phyloP scores from a whole-genome alignment of 2,797 vertebrate species.

The Protonibea diacanthus region DNA sequence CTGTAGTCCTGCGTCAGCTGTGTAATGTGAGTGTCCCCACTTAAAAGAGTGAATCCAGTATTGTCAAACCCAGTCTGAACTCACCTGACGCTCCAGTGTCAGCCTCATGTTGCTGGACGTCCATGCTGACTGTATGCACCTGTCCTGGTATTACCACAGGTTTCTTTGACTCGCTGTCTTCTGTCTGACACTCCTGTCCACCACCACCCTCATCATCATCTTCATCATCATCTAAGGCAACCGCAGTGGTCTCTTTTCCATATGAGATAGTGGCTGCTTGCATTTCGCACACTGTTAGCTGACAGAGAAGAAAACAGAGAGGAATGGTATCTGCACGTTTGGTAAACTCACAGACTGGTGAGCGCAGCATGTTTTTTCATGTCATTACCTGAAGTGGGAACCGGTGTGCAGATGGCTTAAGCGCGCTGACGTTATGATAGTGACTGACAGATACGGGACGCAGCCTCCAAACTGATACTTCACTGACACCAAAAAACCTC shows the following conservation, averaged over 20 bases:
- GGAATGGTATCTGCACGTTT: background rate
- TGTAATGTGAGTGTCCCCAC: too few species aligned
- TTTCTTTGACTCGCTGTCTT: slow-evolving; percentile 8
- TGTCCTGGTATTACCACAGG: slow-evolving; percentile 2
- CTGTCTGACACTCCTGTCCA: slow-evolving; percentile 10
- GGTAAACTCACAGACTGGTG: too few species aligned
- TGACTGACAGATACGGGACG: background rate
- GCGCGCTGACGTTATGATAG: background rate
- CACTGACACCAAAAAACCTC: background rate
- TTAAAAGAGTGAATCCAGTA: background rate
- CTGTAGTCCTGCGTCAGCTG: too few species aligned
- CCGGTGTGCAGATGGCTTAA: slow-evolving; percentile 15
- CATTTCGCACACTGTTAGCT: slow-evolving; percentile 43
- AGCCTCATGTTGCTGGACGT: slow-evolving; percentile 15
- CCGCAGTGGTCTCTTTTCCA: slow-evolving; percentile 25
- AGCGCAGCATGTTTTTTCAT: background rate
- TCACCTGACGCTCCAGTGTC: slow-evolving; percentile 47
- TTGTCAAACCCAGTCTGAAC: background rate
- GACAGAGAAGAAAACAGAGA: slow-evolving; percentile 7
- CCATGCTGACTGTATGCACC: slow-evolving; percentile 16
- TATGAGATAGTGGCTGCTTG: slow-evolving; percentile 42
- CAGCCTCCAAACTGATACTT: background rate
- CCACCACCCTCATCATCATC: slow-evolving; percentile 20
- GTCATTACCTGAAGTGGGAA: slow-evolving; percentile 49
- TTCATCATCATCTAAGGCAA: slow-evolving; percentile 28